phyloP scores from a whole-genome alignment of 2,113 vertebrate genomes.

The Ornithorhynchus anatinus region DNA sequence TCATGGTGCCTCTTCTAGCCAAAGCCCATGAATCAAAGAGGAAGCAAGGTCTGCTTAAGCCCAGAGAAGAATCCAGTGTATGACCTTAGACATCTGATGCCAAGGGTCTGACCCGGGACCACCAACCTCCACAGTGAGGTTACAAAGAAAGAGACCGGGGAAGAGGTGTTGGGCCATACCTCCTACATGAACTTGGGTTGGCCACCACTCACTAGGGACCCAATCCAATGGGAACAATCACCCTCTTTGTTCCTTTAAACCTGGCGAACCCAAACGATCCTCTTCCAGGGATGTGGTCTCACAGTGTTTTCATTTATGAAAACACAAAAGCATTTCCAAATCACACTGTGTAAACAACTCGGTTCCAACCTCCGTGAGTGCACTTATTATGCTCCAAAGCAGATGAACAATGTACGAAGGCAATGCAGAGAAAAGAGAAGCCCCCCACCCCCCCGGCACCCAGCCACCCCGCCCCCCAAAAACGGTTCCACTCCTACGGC shows the following conservation, averaged over 20 bases:
- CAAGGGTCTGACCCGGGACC: too few relatives aligned
- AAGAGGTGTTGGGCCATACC: neutral
- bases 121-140: neutral
- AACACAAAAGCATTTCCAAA: constrained; percentile 40
- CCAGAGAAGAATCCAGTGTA: too few relatives aligned
- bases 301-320: constrained; percentile 27
- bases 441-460: neutral
- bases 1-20: too few relatives aligned
- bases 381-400: constrained; percentile 31
- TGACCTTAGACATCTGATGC: too few relatives aligned
- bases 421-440: neutral
- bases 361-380: neutral
- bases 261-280: neutral
- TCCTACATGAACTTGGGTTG: neutral
- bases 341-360: constrained; percentile 38
- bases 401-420: constrained; percentile 6
- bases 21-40: too few relatives aligned
- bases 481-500: neutral
- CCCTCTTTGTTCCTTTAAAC: neutral
- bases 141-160: neutral
- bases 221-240: neutral
- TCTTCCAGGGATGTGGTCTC: constrained; percentile 9
- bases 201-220: neutral
- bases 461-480: neutral
- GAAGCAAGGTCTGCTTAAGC: too few relatives aligned